Evolutionary conservation across 2,113 vertebrate species (phyloP), one percentile per base, ranked within the genome.

Genomic region (Rhea pennata): DNA sequence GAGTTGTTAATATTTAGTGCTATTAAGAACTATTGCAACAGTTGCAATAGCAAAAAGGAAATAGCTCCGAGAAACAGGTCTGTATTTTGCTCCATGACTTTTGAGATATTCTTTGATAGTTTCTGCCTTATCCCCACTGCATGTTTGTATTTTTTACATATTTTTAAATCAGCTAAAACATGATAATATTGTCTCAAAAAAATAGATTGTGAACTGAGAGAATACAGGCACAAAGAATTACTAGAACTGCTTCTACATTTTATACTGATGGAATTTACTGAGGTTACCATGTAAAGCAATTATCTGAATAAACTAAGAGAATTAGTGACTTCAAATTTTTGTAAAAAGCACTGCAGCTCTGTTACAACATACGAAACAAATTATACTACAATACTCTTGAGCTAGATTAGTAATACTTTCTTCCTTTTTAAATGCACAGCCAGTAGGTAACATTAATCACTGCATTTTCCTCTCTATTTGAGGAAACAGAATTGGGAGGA

Each of bases 1-100:
- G 59, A 54, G 9, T 53, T 44, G 56, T 42, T 58, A 79, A 66
- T 42, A 27, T 62, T 62, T 80, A 95, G 59, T 42, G 61, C 23
- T 76, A 44, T 19, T 50, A 72, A 69, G 58, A 39, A 84, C 27
- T 70, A 66, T 56, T 91, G 82, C 53, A 75, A 48, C 58, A 76
- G 78, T 74, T 95, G 53, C 72, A 84, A 39, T 26, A 61, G 6
- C 31, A 61, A 89, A 84, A 91, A 91, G 56, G 70, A 95, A 93
- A 92, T 72, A 0, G 0, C 27, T 84, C 87, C 77, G 58, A 82
- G 10, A 92, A 69, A 16, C 44, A 87, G 36, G 46, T 85, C 84
- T 53, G 9, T 48, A 69, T 39, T 50, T 65, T 76, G 53, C 31
- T 48, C 42, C 0, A 0, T 21, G 61, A 82, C 77, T 91, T 75